Base-by-base conservation (phyloP, 2,888 invertebrate species). In the Hyposoter didymator region DNA sequence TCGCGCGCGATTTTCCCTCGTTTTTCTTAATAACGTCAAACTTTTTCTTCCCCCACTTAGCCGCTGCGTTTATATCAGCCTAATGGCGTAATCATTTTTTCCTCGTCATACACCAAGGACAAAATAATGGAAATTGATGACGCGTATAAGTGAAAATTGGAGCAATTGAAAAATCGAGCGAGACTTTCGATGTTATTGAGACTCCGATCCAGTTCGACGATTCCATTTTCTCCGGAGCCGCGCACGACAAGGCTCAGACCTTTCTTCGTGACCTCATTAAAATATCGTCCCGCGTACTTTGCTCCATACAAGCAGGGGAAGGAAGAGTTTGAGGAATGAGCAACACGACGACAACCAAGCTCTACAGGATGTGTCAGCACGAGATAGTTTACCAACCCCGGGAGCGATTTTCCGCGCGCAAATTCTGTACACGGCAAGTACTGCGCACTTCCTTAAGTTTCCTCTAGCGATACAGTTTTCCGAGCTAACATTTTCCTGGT, bases 131-230 rank as follows among this genome's bases (percentile, higher is more conserved):
- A 49, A 17, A 49, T 49, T 49, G 17, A 49, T 49, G 49, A n/a
- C n/a, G 17, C 52, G 52, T 19, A n/a, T n/a, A 7, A 19, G 52
- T 52, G 19, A 49, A 49, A 49, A 17, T n/a, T n/a, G 19, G 19
- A 52, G 52, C 17, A 52, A 52, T 52, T 52, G 52, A 52, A 52
- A 52, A 52, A 52, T 52, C 19, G n/a, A 52, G 19, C 52, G 19
- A n/a, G 5, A 6, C 49, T 49, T n/a, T 49, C 17, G n/a, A n/a
- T 49, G 1, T 49, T 49, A n/a, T n/a, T 49, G 39, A 39, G 39
- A 39, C 39, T 39, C 10, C 8, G 39, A 39, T 10, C 8, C 39
- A 8, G 39, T 39, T 39, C 10, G 39, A 39, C 39, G 39, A 39
- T 39, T 39, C 39, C 39, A 1, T 10, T 8, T 39, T 39, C 10